A percentile compares a stretch with the other conserved stretches of the same genome.
Evolutionary conservation across 2,797 vertebrate genomes (phyloP).

Genomic region (Merluccius polli): DNA sequence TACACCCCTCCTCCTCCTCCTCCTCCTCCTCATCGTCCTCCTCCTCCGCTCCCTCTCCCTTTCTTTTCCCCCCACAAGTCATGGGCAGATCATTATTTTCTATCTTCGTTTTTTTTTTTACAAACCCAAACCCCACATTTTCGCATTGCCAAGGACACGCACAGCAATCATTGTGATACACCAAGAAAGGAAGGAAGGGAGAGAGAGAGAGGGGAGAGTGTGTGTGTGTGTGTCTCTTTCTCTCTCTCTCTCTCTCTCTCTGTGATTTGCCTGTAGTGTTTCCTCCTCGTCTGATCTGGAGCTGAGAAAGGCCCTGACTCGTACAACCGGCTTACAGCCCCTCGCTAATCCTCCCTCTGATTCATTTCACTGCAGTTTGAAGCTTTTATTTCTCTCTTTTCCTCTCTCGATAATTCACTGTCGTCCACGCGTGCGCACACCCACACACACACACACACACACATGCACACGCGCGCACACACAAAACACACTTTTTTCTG

Average conservation of each 20-base stretch:
- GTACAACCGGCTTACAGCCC: slow-evolving; percentile 66
- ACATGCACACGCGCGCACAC: neutral
- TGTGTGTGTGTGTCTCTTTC: too few relatives aligned
- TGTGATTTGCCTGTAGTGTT: slow-evolving; percentile 53
- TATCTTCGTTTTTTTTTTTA: too few relatives aligned
- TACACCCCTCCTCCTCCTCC: too few relatives aligned
- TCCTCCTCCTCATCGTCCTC: too few relatives aligned
- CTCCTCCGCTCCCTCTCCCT: too few relatives aligned
- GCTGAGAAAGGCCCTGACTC: slow-evolving; percentile 63
- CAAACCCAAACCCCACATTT: too few relatives aligned
- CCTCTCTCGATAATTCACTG: slow-evolving; percentile 25
- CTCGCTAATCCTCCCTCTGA: slow-evolving; percentile 62
- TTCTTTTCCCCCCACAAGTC: too few relatives aligned
- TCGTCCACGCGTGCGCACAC: slow-evolving; percentile 14
- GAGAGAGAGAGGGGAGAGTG: slow-evolving; percentile 35
- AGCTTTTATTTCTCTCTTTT: slow-evolving; percentile 52
- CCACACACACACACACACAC: slow-evolving; percentile 16
- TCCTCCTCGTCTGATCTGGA: slow-evolving; percentile 63
- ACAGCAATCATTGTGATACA: too few relatives aligned
- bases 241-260: neutral
- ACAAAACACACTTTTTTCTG: slow-evolving; percentile 10
- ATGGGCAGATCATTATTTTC: too few relatives aligned
- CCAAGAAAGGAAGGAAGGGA: neutral
- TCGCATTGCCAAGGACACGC: too few relatives aligned
- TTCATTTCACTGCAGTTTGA: slow-evolving; percentile 65